Evolutionary conservation across 2,797 vertebrate genomes (phyloP), one percentile per base, ranked within the genome.

Genomic region (Malurus leucopterus): DNA sequence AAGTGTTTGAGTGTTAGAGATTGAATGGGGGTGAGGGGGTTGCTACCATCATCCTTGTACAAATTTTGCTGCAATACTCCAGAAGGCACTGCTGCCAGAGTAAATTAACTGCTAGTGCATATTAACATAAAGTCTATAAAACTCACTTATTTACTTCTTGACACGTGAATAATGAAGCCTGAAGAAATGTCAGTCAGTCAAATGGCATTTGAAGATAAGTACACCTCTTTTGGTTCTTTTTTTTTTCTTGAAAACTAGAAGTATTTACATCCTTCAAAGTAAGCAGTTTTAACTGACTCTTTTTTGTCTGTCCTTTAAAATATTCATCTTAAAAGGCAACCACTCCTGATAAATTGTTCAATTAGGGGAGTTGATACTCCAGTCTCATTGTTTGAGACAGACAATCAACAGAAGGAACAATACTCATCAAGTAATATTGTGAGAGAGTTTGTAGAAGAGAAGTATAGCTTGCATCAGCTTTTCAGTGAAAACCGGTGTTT

Each of bases 131-230:
- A 72, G 54, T 71, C 71, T 90, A 34, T 89, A 83, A 90, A 75
- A 65, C 34, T 91, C 84, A 86, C 18, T 85, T 91, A 62, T 84
- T 93, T 92, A 69, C 54, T 86, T 89, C 74, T 77, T 93, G 88
- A 65, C 47, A 80, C 0, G 0, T 32, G 64, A 93, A 72, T 93
- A 95, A 93, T 72, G 84, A 93, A 87, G 63, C 62, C 72, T 77
- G 54, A 84, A 93, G 73, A 87, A 89, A 75, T 61, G 46, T 61
- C 82, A 88, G 68, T 89, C 64, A 84, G 63, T 72, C 34, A 89
- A 85, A 93, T 34, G 34, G 20, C 57, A 79, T 58, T 88, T 71
- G 63, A 84, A 91, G 77, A 71, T 71, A 88, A 92, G 22, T 55
- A 63, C 8, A 44, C 30, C 50, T 76, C 68, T 49, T 43, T 9